Percentiles rank a stretch among this genome's conserved stretches.
Conservation (phyloP, 2,888 invertebrate species). For the Andrena chrysosceles region DNA sequence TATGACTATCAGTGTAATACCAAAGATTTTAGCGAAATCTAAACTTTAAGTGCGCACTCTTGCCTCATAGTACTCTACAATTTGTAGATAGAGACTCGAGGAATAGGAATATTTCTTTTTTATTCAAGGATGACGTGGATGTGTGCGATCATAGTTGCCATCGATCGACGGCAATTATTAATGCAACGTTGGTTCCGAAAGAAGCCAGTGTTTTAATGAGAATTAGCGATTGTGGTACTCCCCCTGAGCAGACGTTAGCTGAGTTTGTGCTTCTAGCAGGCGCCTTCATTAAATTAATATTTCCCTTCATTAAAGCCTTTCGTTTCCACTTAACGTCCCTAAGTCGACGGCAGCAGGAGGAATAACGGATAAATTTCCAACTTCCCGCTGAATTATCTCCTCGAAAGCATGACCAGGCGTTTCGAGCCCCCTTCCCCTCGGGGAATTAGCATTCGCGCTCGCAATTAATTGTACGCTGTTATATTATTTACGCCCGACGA, state of each 20-base stretch:
- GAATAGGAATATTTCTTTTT: no score
- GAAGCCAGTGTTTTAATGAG: background rate
- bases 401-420: background rate
- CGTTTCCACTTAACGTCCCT: background rate
- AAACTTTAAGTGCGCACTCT: no score
- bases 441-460: background rate
- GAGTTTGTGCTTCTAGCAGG: background rate
- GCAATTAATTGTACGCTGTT: conserved; percentile 3
- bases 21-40: no score
- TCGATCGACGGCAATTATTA: no score
- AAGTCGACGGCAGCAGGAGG: background rate
- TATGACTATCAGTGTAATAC: no score
- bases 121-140: no score
- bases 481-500: conserved; percentile 17
- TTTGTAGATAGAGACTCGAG: no score
- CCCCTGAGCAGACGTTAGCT: no score
- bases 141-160: no score
- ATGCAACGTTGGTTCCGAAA: background rate
- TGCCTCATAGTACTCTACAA: no score
- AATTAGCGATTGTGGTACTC: background rate
- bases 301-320: conserved; percentile 2
- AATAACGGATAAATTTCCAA: conserved; percentile 5
- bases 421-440: background rate
- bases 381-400: background rate
- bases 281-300: conserved; percentile 2